phyloP scores from a whole-genome alignment of 2,113 vertebrate genomes.

The Taxidea taxus region DNA sequence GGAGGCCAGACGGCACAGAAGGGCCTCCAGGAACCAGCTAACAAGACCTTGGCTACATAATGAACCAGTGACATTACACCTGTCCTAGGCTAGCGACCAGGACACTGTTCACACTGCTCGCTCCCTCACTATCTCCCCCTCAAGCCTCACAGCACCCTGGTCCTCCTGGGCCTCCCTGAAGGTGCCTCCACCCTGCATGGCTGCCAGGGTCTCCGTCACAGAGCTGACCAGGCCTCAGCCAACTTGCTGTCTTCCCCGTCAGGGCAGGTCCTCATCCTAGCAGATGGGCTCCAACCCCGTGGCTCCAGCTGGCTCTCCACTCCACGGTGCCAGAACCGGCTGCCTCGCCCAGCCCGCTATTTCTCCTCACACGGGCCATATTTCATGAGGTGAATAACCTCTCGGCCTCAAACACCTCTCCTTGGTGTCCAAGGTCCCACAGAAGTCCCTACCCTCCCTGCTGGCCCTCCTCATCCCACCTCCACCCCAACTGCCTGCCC shows the following conservation, averaged over 20 bases:
- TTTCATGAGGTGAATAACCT: not conserved
- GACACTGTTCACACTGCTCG: not conserved
- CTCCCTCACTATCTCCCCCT: not conserved
- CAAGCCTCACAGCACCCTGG: too few relatives aligned
- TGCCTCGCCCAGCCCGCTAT: not conserved
- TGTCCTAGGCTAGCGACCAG: not conserved
- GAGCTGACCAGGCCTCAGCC: not conserved
- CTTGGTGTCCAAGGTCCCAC: too few relatives aligned
- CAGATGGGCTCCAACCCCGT: not conserved
- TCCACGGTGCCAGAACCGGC: not conserved
- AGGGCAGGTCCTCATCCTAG: not conserved
- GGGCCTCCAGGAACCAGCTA: not conserved
- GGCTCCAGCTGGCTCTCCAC: not conserved
- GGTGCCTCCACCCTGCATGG: not conserved
- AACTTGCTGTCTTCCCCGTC: not conserved
- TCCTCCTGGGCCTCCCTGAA: not conserved
- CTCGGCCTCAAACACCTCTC: not conserved
- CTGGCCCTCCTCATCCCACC: not conserved
- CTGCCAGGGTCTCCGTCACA: not conserved
- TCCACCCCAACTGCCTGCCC: not conserved
- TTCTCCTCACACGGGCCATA: not conserved
- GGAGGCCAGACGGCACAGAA: not conserved
- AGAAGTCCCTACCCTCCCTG: not conserved
- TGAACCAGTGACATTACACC: not conserved
- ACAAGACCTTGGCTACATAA: not conserved